Base-by-base conservation (phyloP, 1,140 invertebrate species). In the Eciton burchellii region DNA sequence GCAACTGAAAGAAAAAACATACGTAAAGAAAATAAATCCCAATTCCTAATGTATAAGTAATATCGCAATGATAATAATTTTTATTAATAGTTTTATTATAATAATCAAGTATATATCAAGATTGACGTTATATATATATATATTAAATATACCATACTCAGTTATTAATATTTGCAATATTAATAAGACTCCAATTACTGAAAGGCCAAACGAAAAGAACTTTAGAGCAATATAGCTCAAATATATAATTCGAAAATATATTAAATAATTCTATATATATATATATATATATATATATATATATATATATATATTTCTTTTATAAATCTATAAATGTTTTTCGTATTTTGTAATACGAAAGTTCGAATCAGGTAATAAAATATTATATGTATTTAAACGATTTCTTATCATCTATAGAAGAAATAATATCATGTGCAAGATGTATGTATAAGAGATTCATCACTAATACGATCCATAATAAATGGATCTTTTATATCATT, bases 21-120 rank as follows among this genome's bases (percentile, higher is more conserved):
- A 24, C 52, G 70, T 52, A 29, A 84, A 74, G 47, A 63, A 87
- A 88, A 82, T 26, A 76, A 76, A 88, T 88, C 84, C 54, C 54
- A 87, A 84, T 82, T 57, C 43, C 19, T 74, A 35, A 6, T 35
- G 45, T 72, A 77, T 82, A 71, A 35, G 62, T 71, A 26, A 73
- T 60, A 65, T 43, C 26, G 21, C 19, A 68, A 65, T 12, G 35
- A 83, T 73, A 63, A 63, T 45, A 63, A 74, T 56, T 82, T 63
- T 76, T 49, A 47, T 47, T 62, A 43, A 74, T 14, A 49, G 59
- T 63, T 66, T 54, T 60, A 73, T n/a, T 60, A 24, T 68, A 56
- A 59, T 65, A 76, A 35, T 71, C 12, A 0, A 76, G 12, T 57
- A 49, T 35, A 56, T 45, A 65, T 82, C 63, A 66, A 49, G 12